Percentiles rank a stretch among this genome's conserved stretches.
Evolutionary conservation across 2,113 vertebrate genomes (phyloP).

Genomic region (Hippopotamus amphibius): DNA sequence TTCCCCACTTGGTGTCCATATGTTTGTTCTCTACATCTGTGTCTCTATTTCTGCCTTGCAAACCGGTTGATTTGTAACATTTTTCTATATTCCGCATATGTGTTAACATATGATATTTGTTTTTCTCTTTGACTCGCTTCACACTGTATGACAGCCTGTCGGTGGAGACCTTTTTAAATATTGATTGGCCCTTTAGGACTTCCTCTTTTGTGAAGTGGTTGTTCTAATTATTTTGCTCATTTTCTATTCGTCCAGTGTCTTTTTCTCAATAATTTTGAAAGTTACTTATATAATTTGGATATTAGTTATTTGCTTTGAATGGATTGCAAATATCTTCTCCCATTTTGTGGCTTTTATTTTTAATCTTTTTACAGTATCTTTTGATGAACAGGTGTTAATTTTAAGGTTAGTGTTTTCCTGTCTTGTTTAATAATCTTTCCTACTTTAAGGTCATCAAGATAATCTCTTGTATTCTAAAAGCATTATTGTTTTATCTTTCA

Average conservation of each 20-base stretch:
- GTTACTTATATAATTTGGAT: not conserved
- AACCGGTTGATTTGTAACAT: too few species aligned
- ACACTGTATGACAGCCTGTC: too few species aligned
- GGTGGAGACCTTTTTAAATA: not conserved
- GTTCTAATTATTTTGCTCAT: not conserved
- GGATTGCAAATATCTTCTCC: not conserved
- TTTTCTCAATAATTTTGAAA: constrained; percentile 21
- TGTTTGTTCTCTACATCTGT: too few species aligned
- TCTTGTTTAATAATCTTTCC: constrained; percentile 12
- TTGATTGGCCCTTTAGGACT: not conserved
- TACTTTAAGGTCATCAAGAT: constrained; percentile 4
- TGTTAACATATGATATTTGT: too few species aligned
- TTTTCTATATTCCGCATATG: too few species aligned
- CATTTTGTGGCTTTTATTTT: not conserved
- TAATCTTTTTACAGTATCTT: not conserved
- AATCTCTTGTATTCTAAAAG: not conserved
- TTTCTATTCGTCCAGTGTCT: not conserved
- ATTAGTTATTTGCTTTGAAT: not conserved
- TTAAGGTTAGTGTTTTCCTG: not conserved
- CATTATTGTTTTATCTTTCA: not conserved
- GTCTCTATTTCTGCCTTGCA: too few species aligned
- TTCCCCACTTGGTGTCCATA: too few species aligned
- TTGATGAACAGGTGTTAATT: not conserved
- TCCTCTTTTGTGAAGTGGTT: not conserved
- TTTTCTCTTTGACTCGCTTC: too few species aligned